These are phyloP conservation scores for Brachypteracias leptosomus DNA, from an alignment of 2,113 vertebrate species.

Conservation along the genomic window DNA sequence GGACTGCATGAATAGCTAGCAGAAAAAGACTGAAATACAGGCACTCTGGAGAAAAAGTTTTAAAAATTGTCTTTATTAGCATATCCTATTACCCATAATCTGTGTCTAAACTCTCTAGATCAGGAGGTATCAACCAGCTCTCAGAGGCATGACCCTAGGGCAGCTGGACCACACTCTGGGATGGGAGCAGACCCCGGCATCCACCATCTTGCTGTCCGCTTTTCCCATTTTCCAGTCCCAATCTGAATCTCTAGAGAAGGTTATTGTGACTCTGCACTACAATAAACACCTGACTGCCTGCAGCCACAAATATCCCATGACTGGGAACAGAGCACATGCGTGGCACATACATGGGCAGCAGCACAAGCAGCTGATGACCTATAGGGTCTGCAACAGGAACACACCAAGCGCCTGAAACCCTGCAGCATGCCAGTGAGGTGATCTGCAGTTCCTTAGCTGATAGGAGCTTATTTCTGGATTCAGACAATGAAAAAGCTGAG, in stretches of 20 bases:
- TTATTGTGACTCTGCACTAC: not conserved
- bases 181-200: not conserved
- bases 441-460: not conserved
- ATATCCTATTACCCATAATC: not conserved
- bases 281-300: not conserved
- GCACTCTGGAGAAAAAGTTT: not conserved
- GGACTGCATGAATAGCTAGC: not conserved
- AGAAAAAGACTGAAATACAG: not conserved
- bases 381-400: not conserved
- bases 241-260: not conserved
- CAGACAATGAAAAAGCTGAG: not conserved
- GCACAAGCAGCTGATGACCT: not conserved
- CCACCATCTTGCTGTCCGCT: not conserved
- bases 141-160: not conserved
- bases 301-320: not conserved
- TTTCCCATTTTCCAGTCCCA: not conserved
- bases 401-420: rapidly evolving
- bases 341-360: not conserved
- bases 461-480: not conserved
- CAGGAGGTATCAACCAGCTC: not conserved
- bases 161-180: not conserved
- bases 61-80: not conserved
- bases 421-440: too few relatives aligned
- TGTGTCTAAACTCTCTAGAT: not conserved
- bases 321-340: rapidly evolving